Base-by-base conservation (phyloP, 1,140 invertebrate species). In the Drosophila jambulina region DNA sequence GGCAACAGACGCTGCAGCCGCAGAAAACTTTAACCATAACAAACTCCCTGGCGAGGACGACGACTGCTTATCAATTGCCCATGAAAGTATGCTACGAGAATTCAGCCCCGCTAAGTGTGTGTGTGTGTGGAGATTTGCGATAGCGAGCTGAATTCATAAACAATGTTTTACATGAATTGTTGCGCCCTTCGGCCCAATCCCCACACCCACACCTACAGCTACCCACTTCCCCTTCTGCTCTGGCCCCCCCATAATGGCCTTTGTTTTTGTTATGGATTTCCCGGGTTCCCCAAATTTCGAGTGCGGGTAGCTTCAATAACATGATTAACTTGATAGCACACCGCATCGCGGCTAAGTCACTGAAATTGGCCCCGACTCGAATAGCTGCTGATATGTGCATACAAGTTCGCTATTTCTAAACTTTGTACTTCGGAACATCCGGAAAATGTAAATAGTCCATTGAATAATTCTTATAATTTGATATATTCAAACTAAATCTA, bases 141-240 rank as follows among this genome's bases (percentile, higher is more conserved):
- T 82, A 82, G 68, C 69, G 60, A 79, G 63, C 74, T 67, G 79
- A 78, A 82, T 78, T 74, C 75, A 82, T 82, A 82, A 78, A 82
- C 75, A 82, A 82, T 83, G 79, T 82, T 82, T 60, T 61, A 59
- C 75, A 83, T 79, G 70, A 83, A 83, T 82, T 82, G 80, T 79
- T 82, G 76, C 80, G 64, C 64, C 63, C 69, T 64, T 65, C 42
- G 48, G 25, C 61, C 51, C 29, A 36, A 23, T 38, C 23, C 60
- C 68, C 61, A 61, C 54, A 7, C 17, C 4, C 25, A 5, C 15
- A 25, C 21, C 21, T 23, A 9, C 45, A 9, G 13, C 19, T 6
- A 45, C 63, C 64, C 34, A 40, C 12, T 29, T 25, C 23, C 15
- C 34, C 10, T 1, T 12, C 3, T 29, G 10, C 10, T 21, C 21